Percentiles rank a stretch among this genome's conserved stretches.
These are phyloP conservation scores for Boloria euphrosyne DNA, from an alignment of 2,888 invertebrate species.

Conservation along the genomic window DNA sequence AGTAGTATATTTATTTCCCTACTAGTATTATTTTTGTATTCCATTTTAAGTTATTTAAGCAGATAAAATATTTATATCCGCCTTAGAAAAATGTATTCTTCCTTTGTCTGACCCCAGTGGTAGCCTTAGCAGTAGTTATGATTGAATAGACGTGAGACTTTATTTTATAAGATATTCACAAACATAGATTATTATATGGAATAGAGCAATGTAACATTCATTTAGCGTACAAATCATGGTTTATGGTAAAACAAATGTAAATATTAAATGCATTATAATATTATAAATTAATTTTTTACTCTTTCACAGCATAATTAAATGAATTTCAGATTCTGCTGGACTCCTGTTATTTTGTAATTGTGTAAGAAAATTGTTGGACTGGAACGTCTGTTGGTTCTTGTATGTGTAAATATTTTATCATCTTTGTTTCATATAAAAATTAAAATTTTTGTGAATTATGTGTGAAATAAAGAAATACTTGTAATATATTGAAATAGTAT, in stretches of 20 bases:
- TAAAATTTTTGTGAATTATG: constrained; percentile 75
- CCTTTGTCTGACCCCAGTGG: constrained; percentile 11
- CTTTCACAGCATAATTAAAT: constrained; percentile 33
- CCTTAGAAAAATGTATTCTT: constrained; percentile 12
- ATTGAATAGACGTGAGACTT: constrained; percentile 17
- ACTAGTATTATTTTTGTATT: constrained; percentile 18
- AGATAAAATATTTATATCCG: constrained; percentile 14
- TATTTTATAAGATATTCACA: constrained; percentile 31
- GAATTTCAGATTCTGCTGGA: constrained; percentile 42
- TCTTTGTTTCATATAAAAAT: constrained; percentile 70
- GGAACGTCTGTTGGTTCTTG: constrained; percentile 72
- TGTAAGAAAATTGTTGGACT: constrained; percentile 71
- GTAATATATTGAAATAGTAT: constrained; percentile 64
- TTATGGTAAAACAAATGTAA: constrained; percentile 25
- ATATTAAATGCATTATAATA: constrained; percentile 24
- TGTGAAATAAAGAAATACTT: constrained; percentile 78
- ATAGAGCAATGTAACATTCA: constrained; percentile 27
- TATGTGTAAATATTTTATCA: constrained; percentile 76
- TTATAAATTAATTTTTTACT: constrained; percentile 31
- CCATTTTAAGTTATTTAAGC: constrained; percentile 7
- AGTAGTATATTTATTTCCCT: background rate
- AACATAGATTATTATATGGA: constrained; percentile 21
- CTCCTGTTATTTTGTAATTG: constrained; percentile 43
- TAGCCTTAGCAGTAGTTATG: constrained; percentile 15
- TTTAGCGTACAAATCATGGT: constrained; percentile 22